phyloP scores from a whole-genome alignment of 2,888 invertebrate genomes.

The Hoplodrina blanda region DNA sequence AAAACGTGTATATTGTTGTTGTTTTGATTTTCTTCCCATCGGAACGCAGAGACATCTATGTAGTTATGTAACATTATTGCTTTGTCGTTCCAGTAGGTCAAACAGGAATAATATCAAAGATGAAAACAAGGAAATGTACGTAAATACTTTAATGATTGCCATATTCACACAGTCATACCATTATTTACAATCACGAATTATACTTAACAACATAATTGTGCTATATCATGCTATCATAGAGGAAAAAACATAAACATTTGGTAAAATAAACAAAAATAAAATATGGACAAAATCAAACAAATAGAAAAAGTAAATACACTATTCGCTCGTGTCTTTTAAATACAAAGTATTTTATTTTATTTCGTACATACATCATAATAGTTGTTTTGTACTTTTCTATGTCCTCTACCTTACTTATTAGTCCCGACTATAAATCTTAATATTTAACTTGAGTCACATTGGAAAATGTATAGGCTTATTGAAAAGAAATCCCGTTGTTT shows the following conservation, averaged over 20 bases:
- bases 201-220: slow-evolving; percentile 89
- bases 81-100: too few relatives aligned
- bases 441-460: slow-evolving; percentile 56
- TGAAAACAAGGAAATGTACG: slow-evolving; percentile 72
- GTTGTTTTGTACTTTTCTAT: slow-evolving; percentile 81
- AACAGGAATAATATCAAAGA: neutral
- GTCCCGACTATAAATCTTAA: slow-evolving; percentile 68
- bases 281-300: slow-evolving; percentile 75
- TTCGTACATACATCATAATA: slow-evolving; percentile 51
- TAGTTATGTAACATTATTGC: too few relatives aligned
- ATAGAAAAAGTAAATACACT: slow-evolving; percentile 60
- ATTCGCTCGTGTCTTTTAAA: slow-evolving; percentile 71
- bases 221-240: slow-evolving; percentile 75
- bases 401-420: slow-evolving; percentile 75
- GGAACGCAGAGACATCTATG: too few relatives aligned
- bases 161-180: slow-evolving; percentile 89
- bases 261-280: slow-evolving; percentile 76
- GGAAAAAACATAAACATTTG: slow-evolving; percentile 72
- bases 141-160: slow-evolving; percentile 89
- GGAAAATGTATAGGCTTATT: slow-evolving; percentile 54
- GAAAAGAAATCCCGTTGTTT: slow-evolving; percentile 36
- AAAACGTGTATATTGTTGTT: too few relatives aligned
- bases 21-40: too few relatives aligned
- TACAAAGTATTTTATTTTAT: slow-evolving; percentile 57
- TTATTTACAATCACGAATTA: slow-evolving; percentile 88